Conservation (phyloP, 2,797 vertebrate genomes). For the Macropus fuliginosus region DNA sequence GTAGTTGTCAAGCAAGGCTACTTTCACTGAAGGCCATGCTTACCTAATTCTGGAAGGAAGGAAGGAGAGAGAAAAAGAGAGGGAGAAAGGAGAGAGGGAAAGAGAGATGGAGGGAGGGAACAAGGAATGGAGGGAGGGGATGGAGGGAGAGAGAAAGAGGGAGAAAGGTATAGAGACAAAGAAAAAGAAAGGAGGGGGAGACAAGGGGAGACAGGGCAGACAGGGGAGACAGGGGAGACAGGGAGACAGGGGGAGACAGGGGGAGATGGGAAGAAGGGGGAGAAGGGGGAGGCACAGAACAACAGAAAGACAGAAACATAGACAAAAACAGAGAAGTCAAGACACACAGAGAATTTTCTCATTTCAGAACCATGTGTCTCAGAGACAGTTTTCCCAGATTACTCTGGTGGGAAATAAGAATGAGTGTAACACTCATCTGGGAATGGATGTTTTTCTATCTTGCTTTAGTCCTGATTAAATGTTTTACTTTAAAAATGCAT, state of each 20-base stretch:
- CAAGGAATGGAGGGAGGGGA: too few relatives aligned
- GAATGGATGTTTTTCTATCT: background rate
- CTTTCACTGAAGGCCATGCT: background rate
- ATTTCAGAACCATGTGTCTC: background rate
- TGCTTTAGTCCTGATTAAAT: background rate
- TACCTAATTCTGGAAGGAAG: background rate
- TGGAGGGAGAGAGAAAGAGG: rapidly evolving
- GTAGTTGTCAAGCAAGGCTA: background rate
- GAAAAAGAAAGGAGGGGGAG: background rate
- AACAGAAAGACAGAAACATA: too few relatives aligned
- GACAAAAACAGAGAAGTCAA: background rate
- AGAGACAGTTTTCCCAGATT: background rate
- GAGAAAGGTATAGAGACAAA: background rate
- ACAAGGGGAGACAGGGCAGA: too few relatives aligned
- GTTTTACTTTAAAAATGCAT: background rate
- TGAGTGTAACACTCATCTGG: background rate
- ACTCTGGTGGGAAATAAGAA: background rate
- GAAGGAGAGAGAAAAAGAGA: background rate
- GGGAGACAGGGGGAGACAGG: background rate
- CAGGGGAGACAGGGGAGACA: rapidly evolving
- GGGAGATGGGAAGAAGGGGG: too few relatives aligned
- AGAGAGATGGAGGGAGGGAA: background rate
- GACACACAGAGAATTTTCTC: background rate
- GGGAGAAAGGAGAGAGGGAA: background rate
- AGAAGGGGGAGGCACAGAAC: too few relatives aligned